Percentiles rank a stretch among this genome's conserved stretches.
Conservation (phyloP, 1,140 invertebrate genomes). For the Phymastichus coffea region DNA sequence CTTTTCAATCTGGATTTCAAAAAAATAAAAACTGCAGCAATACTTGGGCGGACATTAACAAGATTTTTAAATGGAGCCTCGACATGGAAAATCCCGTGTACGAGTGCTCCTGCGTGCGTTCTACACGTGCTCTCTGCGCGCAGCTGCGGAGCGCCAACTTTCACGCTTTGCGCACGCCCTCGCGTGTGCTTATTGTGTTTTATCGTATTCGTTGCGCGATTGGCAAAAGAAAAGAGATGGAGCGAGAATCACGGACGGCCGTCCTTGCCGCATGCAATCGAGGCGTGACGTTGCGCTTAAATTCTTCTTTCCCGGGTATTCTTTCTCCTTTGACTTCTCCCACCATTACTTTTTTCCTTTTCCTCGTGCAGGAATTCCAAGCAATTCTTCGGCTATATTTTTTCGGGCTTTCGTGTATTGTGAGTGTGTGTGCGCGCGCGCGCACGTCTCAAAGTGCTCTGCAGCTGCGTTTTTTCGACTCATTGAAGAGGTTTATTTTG, state of each 20-base stretch:
- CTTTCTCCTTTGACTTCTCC: no score
- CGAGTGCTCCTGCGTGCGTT: background rate
- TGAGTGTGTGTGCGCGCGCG: no score
- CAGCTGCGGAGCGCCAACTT: conserved; percentile 18
- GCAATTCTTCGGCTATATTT: background rate
- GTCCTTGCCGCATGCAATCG: background rate
- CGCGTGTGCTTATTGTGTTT: conserved; percentile 6
- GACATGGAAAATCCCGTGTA: conserved; percentile 5
- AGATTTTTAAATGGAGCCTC: no score
- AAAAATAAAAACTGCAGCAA: no score
- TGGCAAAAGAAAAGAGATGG: background rate
- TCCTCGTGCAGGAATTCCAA: background rate
- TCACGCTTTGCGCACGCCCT: conserved; percentile 15
- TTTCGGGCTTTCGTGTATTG: background rate
- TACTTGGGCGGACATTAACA: no score
- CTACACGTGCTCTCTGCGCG: conserved; percentile 4
- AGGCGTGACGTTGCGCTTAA: background rate
- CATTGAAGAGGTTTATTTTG: no score
- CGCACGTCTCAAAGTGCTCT: no score
- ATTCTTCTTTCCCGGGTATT: background rate
- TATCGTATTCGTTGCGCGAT: background rate
- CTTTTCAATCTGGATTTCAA: no score
- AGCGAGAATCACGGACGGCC: background rate
- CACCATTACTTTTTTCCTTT: background rate
- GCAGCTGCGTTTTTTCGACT: no score